Evolutionary conservation across 2,888 invertebrate species (phyloP).

Genomic region (Dynastes hyllus): DNA sequence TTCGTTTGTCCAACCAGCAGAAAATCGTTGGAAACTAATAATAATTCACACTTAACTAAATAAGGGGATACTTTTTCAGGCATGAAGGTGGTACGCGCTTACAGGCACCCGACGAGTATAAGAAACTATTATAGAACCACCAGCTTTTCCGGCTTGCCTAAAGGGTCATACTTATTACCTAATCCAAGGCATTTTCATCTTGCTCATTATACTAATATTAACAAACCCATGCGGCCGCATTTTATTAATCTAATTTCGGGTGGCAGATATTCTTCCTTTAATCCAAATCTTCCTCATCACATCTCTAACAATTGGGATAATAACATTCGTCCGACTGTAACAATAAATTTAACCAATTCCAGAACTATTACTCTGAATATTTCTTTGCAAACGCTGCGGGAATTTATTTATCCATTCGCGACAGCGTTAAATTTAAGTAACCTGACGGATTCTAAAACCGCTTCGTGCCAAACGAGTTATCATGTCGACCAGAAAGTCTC

Average conservation of each 20-base stretch:
- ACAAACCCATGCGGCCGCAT: constrained; percentile 62
- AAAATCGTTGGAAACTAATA: constrained; percentile 36
- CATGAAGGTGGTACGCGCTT: constrained; percentile 53
- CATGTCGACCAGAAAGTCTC: constrained; percentile 6
- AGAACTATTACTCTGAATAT: constrained; percentile 64
- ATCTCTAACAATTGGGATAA: constrained; percentile 21
- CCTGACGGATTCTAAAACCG: constrained; percentile 56
- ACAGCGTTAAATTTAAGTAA: constrained; percentile 62
- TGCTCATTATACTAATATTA: constrained; percentile 62
- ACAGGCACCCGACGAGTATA: constrained; percentile 38
- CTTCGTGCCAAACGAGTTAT: constrained; percentile 63
- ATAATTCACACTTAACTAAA: constrained; percentile 42
- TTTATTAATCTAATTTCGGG: constrained; percentile 58
- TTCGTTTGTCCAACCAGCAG: constrained; percentile 46
- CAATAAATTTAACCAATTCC: constrained; percentile 63
- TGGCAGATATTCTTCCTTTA: constrained; percentile 44
- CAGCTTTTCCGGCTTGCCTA: constrained; percentile 68
- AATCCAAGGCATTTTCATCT: constrained; percentile 70
- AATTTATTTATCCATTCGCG: constrained; percentile 67
- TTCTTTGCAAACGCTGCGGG: constrained; percentile 63
- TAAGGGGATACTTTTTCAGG: constrained; percentile 57
- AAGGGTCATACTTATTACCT: constrained; percentile 67
- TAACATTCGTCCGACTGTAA: constrained; percentile 58
- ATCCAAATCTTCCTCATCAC: constrained; percentile 26
- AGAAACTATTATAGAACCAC: constrained; percentile 65